Percentiles rank a stretch among this genome's conserved stretches.
phyloP scores from a whole-genome alignment of 2,797 vertebrate species.

The Pyrocephalus nanus region DNA sequence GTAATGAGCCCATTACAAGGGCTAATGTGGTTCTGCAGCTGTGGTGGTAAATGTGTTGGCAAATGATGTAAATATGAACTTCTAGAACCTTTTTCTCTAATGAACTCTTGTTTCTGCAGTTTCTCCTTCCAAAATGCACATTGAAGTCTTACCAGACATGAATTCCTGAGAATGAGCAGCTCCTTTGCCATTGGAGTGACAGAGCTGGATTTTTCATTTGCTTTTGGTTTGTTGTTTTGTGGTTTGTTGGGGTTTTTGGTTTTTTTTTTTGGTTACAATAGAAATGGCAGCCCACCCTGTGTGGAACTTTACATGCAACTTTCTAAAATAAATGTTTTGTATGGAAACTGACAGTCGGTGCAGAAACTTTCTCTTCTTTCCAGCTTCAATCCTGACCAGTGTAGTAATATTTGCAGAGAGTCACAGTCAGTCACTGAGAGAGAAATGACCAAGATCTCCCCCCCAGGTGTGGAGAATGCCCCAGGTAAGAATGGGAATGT shows the following conservation, averaged over 20 bases:
- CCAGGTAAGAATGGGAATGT: neutral
- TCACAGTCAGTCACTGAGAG: neutral
- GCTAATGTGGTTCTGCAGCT: neutral
- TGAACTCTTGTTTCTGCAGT: neutral
- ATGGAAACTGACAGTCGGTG: neutral
- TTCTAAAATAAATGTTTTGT: slow-evolving; percentile 54
- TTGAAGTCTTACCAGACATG: neutral
- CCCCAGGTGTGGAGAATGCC: neutral
- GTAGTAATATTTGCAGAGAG: neutral
- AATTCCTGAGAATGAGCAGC: neutral
- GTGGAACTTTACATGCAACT: neutral
- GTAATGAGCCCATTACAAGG: neutral
- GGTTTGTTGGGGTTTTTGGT: neutral
- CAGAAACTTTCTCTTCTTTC: neutral
- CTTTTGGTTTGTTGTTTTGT: neutral
- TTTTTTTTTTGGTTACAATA: neutral
- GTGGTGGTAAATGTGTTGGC: neutral
- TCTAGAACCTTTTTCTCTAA: neutral
- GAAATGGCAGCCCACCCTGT: neutral
- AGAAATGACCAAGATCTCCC: too few relatives aligned
- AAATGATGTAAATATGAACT: neutral
- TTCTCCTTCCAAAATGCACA: neutral
- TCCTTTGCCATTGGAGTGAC: neutral
- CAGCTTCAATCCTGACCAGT: neutral
- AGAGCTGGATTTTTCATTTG: neutral